Evolutionary conservation across 1,140 invertebrate genomes (phyloP), one percentile per base, ranked within the genome.

Genomic region (Listronotus oregonensis): DNA sequence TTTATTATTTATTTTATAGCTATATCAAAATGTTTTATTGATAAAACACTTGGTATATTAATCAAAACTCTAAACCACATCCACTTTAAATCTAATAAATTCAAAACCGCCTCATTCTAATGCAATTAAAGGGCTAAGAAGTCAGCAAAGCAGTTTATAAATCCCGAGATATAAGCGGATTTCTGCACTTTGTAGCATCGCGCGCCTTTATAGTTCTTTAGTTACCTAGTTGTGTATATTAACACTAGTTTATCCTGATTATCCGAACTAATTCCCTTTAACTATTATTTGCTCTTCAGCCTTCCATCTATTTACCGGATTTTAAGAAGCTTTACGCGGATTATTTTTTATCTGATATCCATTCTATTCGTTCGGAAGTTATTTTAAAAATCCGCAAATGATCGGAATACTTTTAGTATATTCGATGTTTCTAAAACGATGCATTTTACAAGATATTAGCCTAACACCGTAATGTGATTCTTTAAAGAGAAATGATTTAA

Each of bases 161-260:
- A 65, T 65, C 55, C 46, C 31, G 44, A 56, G 46, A 49, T 65
- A 56, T 65, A 65, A 65, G 63, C 54, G 34, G 63, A 44, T 65
- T 65, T 58, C 63, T 58, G 63, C 63, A 63, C 54, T 51, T 40
- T 27, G 63, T 34, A 49, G 54, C 47, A 40, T 58, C 63, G 58
- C 63, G 63, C 54, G 63, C 63, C 63, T 65, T 65, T 65, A 43
- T 55, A 47, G 42, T 65, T 65, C 63, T 65, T 65, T 65, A 65
- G 54, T 46, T 65, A 65, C 63, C 63, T 65, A 65, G 63, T 65
- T 65, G 63, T 65, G 55, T 65, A 65, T 54, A 65, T 65, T 65
- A 65, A 65, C 63, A 65, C 63, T 65, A 58, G 63, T 65, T 65
- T 65, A 65, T 65, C 63, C 63, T 58, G 63, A 65, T 65, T 65